These are phyloP conservation scores for Eurytoma californica DNA, from an alignment of 2,888 invertebrate species.

Conservation along the genomic window DNA sequence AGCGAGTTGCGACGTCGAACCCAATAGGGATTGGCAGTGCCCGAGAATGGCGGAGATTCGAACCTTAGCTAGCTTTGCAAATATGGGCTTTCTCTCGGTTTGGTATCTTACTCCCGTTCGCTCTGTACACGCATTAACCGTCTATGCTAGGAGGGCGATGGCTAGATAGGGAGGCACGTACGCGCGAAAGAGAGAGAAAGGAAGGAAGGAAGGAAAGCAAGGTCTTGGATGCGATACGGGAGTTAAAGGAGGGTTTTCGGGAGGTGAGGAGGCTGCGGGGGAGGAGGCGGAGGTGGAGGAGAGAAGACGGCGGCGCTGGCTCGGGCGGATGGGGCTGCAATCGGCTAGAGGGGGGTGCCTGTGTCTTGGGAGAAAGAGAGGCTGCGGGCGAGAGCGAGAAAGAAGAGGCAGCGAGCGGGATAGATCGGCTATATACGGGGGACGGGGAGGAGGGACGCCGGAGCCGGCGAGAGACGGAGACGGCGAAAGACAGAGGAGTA, in stretches of 20 bases:
- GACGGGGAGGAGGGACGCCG: slow-evolving; percentile 10
- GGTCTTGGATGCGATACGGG: slow-evolving; percentile 70
- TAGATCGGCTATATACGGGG: slow-evolving; percentile 56
- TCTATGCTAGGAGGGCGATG: slow-evolving; percentile 50
- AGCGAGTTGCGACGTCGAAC: too few relatives aligned
- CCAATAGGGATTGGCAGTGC: too few relatives aligned
- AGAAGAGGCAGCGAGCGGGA: slow-evolving; percentile 55
- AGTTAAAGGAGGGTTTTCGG: slow-evolving; percentile 52
- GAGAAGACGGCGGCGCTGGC: slow-evolving; percentile 59
- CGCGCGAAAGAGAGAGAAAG: slow-evolving; percentile 37
- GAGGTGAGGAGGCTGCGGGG: slow-evolving; percentile 12
- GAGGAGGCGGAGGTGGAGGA: slow-evolving; percentile 55
- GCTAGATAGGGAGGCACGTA: neutral
- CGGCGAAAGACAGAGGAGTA: slow-evolving; percentile 64
- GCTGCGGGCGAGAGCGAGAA: slow-evolving; percentile 51
- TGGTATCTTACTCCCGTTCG: slow-evolving; percentile 60
- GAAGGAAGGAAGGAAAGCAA: slow-evolving; percentile 49
- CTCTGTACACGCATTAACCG: slow-evolving; percentile 65
- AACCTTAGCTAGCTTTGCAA: slow-evolving; percentile 49
- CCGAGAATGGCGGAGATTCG: slow-evolving; percentile 5
- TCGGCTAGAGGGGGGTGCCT: slow-evolving; percentile 62
- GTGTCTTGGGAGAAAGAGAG: slow-evolving; percentile 46
- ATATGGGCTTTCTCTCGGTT: slow-evolving; percentile 44
- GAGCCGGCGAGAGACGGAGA: slow-evolving; percentile 54
- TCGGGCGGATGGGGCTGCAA: slow-evolving; percentile 64